phyloP scores from a whole-genome alignment of 2,888 invertebrate species.

The Papilio demoleus region DNA sequence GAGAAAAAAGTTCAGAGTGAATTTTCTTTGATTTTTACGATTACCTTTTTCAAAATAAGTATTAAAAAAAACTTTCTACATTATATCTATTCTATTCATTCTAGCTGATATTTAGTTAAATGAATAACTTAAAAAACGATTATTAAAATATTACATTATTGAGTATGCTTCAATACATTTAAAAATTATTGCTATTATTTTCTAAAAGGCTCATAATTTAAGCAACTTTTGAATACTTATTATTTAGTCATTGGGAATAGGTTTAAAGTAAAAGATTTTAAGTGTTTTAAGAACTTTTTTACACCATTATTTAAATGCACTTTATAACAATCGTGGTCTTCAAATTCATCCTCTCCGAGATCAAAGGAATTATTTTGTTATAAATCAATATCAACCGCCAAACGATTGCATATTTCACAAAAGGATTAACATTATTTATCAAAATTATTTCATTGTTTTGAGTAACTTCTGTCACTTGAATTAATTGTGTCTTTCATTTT shows the following conservation, averaged over 20 bases:
- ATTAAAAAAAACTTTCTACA: too few species aligned
- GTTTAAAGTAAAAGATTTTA: too few species aligned
- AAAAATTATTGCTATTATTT: neutral
- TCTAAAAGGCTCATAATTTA: neutral
- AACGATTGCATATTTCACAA: slow-evolving; percentile 18
- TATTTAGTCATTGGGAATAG: too few species aligned
- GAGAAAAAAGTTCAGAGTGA: neutral
- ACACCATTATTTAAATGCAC: too few species aligned
- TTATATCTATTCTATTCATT: too few species aligned
- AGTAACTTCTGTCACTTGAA: neutral
- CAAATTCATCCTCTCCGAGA: slow-evolving; percentile 3
- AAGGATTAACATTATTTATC: slow-evolving; percentile 18
- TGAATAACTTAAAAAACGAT: too few species aligned
- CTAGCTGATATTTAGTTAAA: too few species aligned
- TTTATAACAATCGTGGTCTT: neutral
- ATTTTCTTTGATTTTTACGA: neutral
- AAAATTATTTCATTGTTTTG: slow-evolving; percentile 22
- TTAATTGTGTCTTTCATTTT: neutral
- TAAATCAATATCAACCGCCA: slow-evolving; percentile 19
- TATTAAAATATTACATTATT: too few species aligned
- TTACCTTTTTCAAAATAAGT: neutral
- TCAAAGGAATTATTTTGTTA: slow-evolving; percentile 33
- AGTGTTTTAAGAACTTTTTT: too few species aligned
- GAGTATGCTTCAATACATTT: too few species aligned
- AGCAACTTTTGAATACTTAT: neutral